Percentiles rank a stretch among this genome's conserved stretches.
Conservation (phyloP, 2,888 invertebrate species). For the Orthosia gracilis region DNA sequence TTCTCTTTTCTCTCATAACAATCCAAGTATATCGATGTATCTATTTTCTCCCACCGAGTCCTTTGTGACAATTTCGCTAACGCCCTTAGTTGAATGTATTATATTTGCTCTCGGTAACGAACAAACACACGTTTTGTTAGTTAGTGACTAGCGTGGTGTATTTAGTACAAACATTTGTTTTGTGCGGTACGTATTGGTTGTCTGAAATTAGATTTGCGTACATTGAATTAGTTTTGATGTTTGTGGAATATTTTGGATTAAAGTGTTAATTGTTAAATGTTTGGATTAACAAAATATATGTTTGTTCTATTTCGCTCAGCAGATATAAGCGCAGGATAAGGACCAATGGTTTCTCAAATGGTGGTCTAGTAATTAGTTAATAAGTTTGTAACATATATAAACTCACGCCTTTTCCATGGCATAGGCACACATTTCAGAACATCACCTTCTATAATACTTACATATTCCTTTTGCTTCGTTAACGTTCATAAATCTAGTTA, state of each 20-base stretch:
- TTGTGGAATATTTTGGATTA: neutral
- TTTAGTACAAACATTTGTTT: slow-evolving; percentile 56
- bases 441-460: too few species aligned
- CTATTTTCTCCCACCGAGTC: slow-evolving; percentile 14
- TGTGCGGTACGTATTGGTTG: slow-evolving; percentile 43
- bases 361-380: too few species aligned
- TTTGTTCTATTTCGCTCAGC: too few species aligned
- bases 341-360: too few species aligned
- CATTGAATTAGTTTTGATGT: slow-evolving; percentile 47
- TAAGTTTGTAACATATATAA: too few species aligned
- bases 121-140: slow-evolving; percentile 62
- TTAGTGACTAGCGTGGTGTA: slow-evolving; percentile 49
- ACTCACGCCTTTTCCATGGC: too few species aligned
- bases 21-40: slow-evolving; percentile 16
- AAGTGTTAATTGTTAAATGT: slow-evolving; percentile 8
- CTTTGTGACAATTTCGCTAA: slow-evolving; percentile 29
- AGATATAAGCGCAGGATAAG: too few species aligned
- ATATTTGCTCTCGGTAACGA: slow-evolving; percentile 59
- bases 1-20: neutral
- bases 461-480: too few species aligned
- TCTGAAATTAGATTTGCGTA: slow-evolving; percentile 60
- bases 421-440: too few species aligned
- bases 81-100: slow-evolving; percentile 28
- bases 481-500: too few species aligned
- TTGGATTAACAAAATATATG: neutral